Evolutionary conservation across 2,888 invertebrate species (phyloP).

Genomic region (Drosophila pegasa): DNA sequence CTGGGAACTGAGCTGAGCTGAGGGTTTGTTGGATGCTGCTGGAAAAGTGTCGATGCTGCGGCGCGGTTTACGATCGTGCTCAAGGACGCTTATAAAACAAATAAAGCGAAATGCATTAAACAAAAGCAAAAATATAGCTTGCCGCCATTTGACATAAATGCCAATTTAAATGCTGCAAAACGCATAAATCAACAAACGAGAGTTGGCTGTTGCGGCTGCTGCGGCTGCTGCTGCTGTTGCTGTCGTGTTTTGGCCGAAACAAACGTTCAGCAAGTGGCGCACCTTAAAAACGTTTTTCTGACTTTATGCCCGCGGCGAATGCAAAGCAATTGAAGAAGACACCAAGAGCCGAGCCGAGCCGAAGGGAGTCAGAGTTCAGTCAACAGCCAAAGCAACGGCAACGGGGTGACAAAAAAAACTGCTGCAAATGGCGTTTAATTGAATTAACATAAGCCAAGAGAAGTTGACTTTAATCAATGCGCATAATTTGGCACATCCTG

Average conservation of each 20-base stretch:
- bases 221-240: constrained; percentile 41
- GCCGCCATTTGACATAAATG: constrained; percentile 79
- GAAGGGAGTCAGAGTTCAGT: constrained; percentile 52
- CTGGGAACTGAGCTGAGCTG: constrained; percentile 59
- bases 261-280: constrained; percentile 80
- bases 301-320: constrained; percentile 40
- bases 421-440: constrained; percentile 68
- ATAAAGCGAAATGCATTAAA: constrained; percentile 79
- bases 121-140: constrained; percentile 71
- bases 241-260: constrained; percentile 67
- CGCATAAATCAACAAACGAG: constrained; percentile 76
- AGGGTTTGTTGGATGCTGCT: constrained; percentile 56
- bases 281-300: constrained; percentile 65
- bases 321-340: constrained; percentile 73
- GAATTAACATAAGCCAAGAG: constrained; percentile 70
- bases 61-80: constrained; percentile 56
- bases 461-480: constrained; percentile 61
- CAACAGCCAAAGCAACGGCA: constrained; percentile 10
- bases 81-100: constrained; percentile 76
- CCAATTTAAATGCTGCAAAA: constrained; percentile 82
- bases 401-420: constrained; percentile 38
- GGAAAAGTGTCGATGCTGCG: constrained; percentile 76
- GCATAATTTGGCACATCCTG: constrained; percentile 68
- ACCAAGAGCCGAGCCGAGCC: too few relatives aligned
- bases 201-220: constrained; percentile 21